These are phyloP conservation scores for Ianthella basta DNA, from an alignment of 37 sponge, comb jelly and placozoan genomes.

Conservation along the genomic window DNA sequence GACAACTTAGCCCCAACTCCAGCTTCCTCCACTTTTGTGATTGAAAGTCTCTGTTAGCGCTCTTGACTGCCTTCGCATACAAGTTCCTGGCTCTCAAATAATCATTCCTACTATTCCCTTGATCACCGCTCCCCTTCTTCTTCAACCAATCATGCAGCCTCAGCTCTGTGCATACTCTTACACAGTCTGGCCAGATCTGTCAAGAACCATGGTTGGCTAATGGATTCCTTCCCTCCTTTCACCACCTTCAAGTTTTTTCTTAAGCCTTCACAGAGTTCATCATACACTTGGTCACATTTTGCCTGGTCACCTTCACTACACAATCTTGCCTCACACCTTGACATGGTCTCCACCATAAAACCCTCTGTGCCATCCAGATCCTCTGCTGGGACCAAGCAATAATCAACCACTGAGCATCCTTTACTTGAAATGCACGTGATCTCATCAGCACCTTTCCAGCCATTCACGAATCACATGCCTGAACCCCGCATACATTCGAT, in stretches of 20 bases:
- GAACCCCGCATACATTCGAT: constrained; percentile 23
- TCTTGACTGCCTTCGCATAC: constrained; percentile 29
- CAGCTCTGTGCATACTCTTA: constrained; percentile 30
- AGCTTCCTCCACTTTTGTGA: constrained; percentile 21
- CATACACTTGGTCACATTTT: constrained; percentile 19
- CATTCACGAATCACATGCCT: constrained; percentile 31
- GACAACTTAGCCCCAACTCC: constrained; percentile 25
- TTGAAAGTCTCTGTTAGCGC: constrained; percentile 14
- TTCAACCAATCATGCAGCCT: constrained; percentile 20
- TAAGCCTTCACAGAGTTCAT: constrained; percentile 30
- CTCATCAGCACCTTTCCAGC: constrained; percentile 26
- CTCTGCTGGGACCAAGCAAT: constrained; percentile 31
- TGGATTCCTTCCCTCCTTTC: constrained; percentile 25
- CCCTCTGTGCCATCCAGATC: constrained; percentile 11
- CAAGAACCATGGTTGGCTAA: constrained; percentile 21
- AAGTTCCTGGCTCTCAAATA: constrained; percentile 19
- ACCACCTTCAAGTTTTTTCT: constrained; percentile 24
- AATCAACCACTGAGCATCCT: constrained; percentile 29
- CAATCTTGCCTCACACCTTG: constrained; percentile 31
- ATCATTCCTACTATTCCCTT: constrained; percentile 23
- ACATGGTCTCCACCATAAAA: constrained; percentile 32
- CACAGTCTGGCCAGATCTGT: constrained; percentile 16
- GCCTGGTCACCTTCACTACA: constrained; percentile 25
- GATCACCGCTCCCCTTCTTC: constrained; percentile 29
- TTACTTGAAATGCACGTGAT: constrained; percentile 26